Evolutionary conservation across 2,113 vertebrate genomes (phyloP), one percentile per base, ranked within the genome.

Genomic region (Pituophis catenifer): DNA sequence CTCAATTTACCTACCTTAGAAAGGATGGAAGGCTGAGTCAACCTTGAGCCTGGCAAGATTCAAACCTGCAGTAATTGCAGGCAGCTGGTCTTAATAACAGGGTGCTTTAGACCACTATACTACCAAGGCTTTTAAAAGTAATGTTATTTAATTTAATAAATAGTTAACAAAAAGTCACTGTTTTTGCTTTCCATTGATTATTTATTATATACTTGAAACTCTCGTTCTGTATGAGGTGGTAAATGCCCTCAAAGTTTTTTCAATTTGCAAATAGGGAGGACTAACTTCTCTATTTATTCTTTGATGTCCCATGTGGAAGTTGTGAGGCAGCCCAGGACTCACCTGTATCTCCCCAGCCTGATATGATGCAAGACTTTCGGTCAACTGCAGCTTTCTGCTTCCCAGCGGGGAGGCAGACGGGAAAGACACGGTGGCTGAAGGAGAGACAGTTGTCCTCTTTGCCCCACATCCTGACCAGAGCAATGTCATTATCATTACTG

Each of bases 401-500:
- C 94, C 96, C 95, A 21, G 92, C 44, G 0, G 98, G 98, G 58
- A 99, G 97, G 95, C 99, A 99, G 75, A 98, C 96, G 0, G 98
- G 98, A 17, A 98, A 98, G 44, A 98, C 97, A 0, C 98, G 96
- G 52, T 81, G 97, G 92, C 98, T 98, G 96, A 99, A 98, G 91
- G 98, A 97, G 94, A 99, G 95, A 26, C 99, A 99, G 89, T 96
- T 98, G 9, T 97, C 98, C 90, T 98, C 98, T 62, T 97, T 92
- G 95, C 98, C 98, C 93, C 97, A 97, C 55, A 99, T 96, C 92
- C 97, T 98, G 92, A 99, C 90, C 96, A 99, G 93, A 75, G 99
- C 99, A 89, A 99, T 97, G 94, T 99, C 98, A 2, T 99, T 98
- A 7, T 98, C 98, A 17, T 98, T 99, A 85, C 98, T 98, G 96